These are phyloP conservation scores for Sarcophaga rosellei DNA, from an alignment of 2,888 invertebrate species.

Conservation along the genomic window DNA sequence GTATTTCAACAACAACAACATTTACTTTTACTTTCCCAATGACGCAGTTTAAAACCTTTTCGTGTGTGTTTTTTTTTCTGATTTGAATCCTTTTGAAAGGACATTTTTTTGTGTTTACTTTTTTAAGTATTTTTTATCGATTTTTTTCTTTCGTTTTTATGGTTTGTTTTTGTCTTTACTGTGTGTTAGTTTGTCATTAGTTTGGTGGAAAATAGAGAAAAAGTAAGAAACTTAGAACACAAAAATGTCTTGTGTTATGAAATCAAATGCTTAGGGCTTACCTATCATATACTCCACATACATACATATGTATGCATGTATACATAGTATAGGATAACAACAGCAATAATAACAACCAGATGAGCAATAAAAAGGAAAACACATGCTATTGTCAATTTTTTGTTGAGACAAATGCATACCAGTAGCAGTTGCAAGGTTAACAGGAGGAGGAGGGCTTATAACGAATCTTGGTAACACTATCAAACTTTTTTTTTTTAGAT, in stretches of 20 bases:
- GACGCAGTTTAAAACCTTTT: conserved; percentile 42
- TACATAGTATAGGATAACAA: background rate
- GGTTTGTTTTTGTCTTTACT: conserved; percentile 29
- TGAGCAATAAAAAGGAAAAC: conserved; percentile 17
- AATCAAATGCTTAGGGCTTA: conserved; percentile 54
- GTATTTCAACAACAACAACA: background rate
- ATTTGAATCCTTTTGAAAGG: conserved; percentile 30
- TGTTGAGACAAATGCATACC: background rate
- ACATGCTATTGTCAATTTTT: conserved; percentile 48
- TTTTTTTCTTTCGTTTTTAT: conserved; percentile 35
- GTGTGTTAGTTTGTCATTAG: conserved; percentile 13
- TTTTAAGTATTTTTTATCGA: conserved; percentile 44
- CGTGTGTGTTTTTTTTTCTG: conserved; percentile 1
- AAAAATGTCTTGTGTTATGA: conserved; percentile 49
- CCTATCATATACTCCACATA: conserved; percentile 15
- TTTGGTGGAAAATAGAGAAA: background rate
- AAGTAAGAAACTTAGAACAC: background rate
- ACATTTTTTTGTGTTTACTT: conserved; percentile 36
- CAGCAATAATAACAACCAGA: conserved; percentile 15
- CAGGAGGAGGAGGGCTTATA: background rate
- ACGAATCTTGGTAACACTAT: background rate
- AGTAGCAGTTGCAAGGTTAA: background rate
- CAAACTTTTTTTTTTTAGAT: background rate
- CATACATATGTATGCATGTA: conserved; percentile 1
- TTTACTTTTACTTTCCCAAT: conserved; percentile 33